Conservation (phyloP, 1,140 invertebrate species). For the Polypedilum vanderplanki region DNA sequence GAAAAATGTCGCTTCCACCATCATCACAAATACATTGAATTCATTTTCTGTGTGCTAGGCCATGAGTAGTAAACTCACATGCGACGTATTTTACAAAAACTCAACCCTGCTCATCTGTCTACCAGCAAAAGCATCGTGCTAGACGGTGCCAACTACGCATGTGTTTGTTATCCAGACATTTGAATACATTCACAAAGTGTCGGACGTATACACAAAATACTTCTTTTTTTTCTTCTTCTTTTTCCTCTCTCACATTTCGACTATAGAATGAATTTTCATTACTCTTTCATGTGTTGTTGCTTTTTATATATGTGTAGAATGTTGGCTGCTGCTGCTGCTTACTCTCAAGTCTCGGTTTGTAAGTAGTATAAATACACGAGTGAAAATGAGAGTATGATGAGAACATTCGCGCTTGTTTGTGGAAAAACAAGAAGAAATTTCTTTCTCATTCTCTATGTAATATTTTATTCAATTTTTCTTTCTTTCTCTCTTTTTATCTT, state of each 20-base stretch:
- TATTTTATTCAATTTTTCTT: conserved; percentile 6
- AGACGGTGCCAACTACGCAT: conserved; percentile 11
- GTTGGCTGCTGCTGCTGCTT: not conserved
- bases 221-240: not conserved
- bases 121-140: conserved; percentile 7
- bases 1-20: no score
- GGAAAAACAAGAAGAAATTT: conserved; percentile 3
- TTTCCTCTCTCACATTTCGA: not conserved
- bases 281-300: conserved; percentile 2
- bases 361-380: not conserved
- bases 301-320: not conserved
- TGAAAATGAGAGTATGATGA: conserved; percentile 18
- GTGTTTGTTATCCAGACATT: conserved; percentile 26
- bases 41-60: not conserved
- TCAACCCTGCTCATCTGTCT: conserved; percentile 1
- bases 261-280: conserved; percentile 1
- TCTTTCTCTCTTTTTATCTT: not conserved
- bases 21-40: no score
- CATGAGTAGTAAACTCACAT: not conserved
- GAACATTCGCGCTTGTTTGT: not conserved
- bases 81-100: not conserved
- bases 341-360: not conserved
- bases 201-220: not conserved
- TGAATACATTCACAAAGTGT: conserved; percentile 17
- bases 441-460: not conserved